Percentiles rank a stretch among this genome's conserved stretches.
Conservation (phyloP, 2,888 invertebrate genomes). For the Strigamia crassipes region DNA sequence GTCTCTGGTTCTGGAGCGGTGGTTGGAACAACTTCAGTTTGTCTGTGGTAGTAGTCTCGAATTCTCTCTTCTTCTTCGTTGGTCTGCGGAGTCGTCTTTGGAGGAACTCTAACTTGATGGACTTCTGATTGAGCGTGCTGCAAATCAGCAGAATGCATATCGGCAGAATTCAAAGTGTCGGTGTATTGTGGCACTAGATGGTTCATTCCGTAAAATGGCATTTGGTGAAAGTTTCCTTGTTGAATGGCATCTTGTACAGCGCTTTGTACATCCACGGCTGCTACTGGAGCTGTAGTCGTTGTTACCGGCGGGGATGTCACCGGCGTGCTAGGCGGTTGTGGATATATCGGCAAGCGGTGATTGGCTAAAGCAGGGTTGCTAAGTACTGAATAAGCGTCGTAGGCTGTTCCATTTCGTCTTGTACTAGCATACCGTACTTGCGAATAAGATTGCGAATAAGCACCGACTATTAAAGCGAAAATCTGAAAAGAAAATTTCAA, state of each 20-base stretch:
- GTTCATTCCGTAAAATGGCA: not conserved
- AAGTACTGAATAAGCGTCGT: not conserved
- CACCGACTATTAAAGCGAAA: not conserved
- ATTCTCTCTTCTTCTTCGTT: not conserved
- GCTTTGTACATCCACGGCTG: not conserved
- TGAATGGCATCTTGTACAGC: not conserved
- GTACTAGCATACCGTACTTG: conserved; percentile 27
- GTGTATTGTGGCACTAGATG: not conserved
- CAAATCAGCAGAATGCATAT: not conserved
- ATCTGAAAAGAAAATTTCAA: not conserved
- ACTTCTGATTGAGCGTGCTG: not conserved
- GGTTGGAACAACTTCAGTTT: not conserved
- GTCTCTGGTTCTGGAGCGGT: not conserved
- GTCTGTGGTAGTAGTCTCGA: not conserved
- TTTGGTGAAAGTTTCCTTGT: not conserved
- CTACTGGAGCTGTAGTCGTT: not conserved
- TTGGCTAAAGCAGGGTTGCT: conserved; percentile 38
- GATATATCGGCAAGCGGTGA: not conserved
- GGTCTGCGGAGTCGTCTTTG: not conserved
- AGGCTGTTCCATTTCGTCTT: not conserved
- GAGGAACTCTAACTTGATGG: not conserved
- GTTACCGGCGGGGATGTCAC: not conserved
- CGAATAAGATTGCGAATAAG: not conserved
- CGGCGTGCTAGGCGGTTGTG: not conserved
- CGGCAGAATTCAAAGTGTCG: not conserved